These are phyloP conservation scores for Nephrotoma guestfalica DNA, from an alignment of 2,888 invertebrate genomes.

Conservation along the genomic window DNA sequence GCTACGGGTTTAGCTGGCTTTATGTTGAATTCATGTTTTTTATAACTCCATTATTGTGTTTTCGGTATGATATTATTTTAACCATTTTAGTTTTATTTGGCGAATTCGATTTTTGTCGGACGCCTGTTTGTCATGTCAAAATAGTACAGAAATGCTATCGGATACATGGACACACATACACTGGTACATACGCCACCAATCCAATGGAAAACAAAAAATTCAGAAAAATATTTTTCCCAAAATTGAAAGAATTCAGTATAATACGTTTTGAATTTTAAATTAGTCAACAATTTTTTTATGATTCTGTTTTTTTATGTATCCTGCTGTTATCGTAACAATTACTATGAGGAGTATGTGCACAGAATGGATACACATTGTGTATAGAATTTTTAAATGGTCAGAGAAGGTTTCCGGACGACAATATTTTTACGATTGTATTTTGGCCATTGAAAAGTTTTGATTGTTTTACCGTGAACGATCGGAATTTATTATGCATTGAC, in stretches of 20 bases:
- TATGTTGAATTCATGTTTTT: not conserved
- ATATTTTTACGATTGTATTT: not conserved
- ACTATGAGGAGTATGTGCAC: not conserved
- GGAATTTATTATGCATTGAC: not conserved
- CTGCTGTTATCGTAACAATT: not conserved
- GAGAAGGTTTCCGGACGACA: not conserved
- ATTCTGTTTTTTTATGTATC: not conserved
- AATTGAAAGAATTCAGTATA: not conserved
- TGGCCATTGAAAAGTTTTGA: not conserved
- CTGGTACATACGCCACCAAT: not conserved
- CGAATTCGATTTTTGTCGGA: not conserved
- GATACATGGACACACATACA: not conserved
- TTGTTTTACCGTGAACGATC: not conserved
- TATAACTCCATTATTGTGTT: not conserved
- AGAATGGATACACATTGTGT: not conserved
- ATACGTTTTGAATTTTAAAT: not conserved
- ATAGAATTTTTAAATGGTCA: too few relatives aligned
- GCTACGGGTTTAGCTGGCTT: not conserved
- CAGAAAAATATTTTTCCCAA: not conserved
- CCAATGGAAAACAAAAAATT: not conserved
- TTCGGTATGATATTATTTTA: not conserved
- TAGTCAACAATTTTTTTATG: not conserved
- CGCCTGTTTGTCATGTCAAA: not conserved
- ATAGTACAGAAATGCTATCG: not conserved
- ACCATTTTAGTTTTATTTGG: not conserved